Percentiles rank a stretch among this genome's conserved stretches.
Conservation (phyloP, 2,113 vertebrate genomes). For the Chamaea fasciata region DNA sequence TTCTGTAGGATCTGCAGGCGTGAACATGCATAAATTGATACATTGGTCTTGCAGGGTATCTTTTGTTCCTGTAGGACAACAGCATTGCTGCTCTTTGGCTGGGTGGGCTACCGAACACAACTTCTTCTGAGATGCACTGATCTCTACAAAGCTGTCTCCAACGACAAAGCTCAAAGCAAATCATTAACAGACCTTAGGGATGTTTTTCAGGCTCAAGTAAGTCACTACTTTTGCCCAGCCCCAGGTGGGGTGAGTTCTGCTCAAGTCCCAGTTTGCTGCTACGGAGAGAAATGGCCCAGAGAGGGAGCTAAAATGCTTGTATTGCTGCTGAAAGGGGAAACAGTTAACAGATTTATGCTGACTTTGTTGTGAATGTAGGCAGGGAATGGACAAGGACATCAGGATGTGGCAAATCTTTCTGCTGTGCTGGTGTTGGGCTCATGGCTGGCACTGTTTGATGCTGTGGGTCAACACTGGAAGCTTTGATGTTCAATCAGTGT, state of each 20-base stretch:
- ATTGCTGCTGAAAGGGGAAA: neutral
- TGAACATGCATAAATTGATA: neutral
- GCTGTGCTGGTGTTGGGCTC: neutral
- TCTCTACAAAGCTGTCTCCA: neutral
- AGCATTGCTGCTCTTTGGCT: neutral
- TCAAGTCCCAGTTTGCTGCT: neutral
- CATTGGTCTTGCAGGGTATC: neutral
- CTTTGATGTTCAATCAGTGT: neutral
- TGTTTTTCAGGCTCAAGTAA: neutral
- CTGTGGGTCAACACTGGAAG: neutral
- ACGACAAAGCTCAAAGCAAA: neutral
- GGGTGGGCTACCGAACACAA: neutral
- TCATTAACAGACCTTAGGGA: neutral
- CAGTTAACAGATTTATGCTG: neutral
- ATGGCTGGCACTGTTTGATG: neutral
- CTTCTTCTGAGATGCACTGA: neutral
- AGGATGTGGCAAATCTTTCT: neutral
- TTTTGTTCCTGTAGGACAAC: neutral
- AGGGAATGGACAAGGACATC: neutral
- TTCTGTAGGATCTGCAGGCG: neutral
- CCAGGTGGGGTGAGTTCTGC: neutral
- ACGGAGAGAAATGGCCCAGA: neutral
- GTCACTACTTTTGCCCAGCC: neutral
- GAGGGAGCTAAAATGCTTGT: neutral
- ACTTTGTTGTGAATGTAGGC: neutral